Evolutionary conservation across 2,113 vertebrate genomes (phyloP).

Genomic region (Perognathus longimembris): DNA sequence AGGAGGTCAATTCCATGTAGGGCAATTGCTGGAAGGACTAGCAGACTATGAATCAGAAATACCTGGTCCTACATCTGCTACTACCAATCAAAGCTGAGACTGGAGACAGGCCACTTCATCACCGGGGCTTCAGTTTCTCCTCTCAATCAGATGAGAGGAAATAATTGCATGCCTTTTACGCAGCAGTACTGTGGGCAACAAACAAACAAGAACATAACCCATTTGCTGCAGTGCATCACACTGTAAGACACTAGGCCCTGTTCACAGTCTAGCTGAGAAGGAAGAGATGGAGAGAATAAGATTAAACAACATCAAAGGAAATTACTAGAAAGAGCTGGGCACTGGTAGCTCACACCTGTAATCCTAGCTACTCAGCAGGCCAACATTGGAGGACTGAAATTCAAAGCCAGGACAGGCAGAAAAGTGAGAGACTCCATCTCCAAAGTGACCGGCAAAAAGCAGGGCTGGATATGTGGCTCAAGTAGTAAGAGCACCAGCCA

Average conservation of each 20-base stretch:
- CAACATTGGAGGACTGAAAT: too few relatives aligned
- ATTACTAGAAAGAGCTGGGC: neutral
- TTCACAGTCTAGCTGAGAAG: neutral
- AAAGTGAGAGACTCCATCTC: too few relatives aligned
- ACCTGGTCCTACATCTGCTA: neutral
- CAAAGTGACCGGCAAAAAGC: neutral
- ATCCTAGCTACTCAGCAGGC: too few relatives aligned
- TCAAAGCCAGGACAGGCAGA: too few relatives aligned
- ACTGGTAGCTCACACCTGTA: neutral
- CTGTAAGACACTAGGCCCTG: neutral
- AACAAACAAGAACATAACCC: neutral
- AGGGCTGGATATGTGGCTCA: neutral
- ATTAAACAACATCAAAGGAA: neutral
- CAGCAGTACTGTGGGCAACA: neutral
- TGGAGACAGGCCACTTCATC: neutral
- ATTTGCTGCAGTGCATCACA: neutral
- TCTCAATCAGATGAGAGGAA: neutral
- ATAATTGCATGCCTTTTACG: neutral
- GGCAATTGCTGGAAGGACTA: neutral
- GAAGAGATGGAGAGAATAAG: neutral
- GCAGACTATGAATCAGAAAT: neutral
- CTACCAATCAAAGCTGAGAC: neutral
- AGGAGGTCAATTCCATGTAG: neutral
- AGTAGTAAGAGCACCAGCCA: too few relatives aligned
- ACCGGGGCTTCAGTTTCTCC: neutral